Evolutionary conservation across 2,113 vertebrate species (phyloP).

Genomic region (Oceanites oceanicus): DNA sequence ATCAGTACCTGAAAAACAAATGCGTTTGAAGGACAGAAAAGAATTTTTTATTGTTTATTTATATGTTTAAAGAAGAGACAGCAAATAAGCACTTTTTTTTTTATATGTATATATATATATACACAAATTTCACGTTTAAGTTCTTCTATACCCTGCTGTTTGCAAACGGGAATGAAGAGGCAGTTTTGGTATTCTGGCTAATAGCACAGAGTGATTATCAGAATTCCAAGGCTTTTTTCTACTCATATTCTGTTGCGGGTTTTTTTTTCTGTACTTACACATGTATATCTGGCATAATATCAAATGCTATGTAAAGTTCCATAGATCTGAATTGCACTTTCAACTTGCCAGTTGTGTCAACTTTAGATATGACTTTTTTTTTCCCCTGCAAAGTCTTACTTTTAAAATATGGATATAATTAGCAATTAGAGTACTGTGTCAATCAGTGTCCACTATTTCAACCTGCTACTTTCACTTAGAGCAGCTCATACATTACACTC

Average conservation of each 20-base stretch:
- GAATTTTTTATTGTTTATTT: background rate
- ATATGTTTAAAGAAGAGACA: background rate
- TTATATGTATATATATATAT: too few relatives aligned
- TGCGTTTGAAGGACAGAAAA: background rate
- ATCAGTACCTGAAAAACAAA: background rate
- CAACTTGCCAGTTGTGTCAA: background rate
- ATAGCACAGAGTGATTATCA: background rate
- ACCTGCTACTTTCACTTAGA: slow-evolving; percentile 45
- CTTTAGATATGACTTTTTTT: background rate
- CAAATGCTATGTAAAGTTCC: background rate
- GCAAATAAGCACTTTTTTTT: background rate
- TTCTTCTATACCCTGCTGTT: background rate
- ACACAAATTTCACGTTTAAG: background rate
- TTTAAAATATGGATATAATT: slow-evolving; percentile 10
- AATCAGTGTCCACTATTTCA: background rate
- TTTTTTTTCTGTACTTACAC: background rate
- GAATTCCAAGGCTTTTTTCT: background rate
- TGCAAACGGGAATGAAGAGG: background rate
- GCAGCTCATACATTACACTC: slow-evolving; percentile 31
- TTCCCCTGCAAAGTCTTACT: background rate
- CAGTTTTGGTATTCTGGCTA: background rate
- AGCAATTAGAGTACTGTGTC: background rate
- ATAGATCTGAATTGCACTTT: background rate
- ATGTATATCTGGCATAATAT: background rate
- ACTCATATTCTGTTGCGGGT: background rate